phyloP scores from a whole-genome alignment of 2,888 invertebrate species.

The Lordiphosa fenestrarum region DNA sequence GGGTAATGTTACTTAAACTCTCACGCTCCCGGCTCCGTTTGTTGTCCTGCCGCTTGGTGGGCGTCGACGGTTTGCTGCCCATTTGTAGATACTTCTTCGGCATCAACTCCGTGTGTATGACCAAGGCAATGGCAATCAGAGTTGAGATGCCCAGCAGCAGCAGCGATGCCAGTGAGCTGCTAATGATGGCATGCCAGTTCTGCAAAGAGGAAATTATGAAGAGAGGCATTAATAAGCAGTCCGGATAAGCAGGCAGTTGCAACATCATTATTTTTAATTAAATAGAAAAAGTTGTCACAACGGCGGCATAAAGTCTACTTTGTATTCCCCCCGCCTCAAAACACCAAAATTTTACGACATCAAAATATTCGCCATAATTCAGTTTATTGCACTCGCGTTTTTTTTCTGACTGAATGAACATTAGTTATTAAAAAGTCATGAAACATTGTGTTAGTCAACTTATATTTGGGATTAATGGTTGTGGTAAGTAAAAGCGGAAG shows the following conservation, averaged over 20 bases:
- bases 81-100: slow-evolving; percentile 76
- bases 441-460: slow-evolving; percentile 31
- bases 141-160: slow-evolving; percentile 85
- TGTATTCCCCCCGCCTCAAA: slow-evolving; percentile 23
- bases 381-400: slow-evolving; percentile 42
- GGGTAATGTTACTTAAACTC: slow-evolving; percentile 66
- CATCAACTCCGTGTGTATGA: slow-evolving; percentile 79
- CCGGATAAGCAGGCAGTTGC: slow-evolving; percentile 38
- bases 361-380: slow-evolving; percentile 43
- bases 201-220: slow-evolving; percentile 77
- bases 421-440: slow-evolving; percentile 65
- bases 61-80: slow-evolving; percentile 43
- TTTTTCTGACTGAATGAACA: slow-evolving; percentile 23
- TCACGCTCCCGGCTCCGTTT: slow-evolving; percentile 48
- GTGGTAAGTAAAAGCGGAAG: too few relatives aligned
- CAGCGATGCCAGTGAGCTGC: slow-evolving; percentile 84
- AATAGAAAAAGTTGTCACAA: slow-evolving; percentile 62
- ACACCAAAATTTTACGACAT: slow-evolving; percentile 45
- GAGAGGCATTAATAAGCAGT: slow-evolving; percentile 57
- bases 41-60: slow-evolving; percentile 30
- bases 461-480: neutral
- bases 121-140: slow-evolving; percentile 80
- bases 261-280: slow-evolving; percentile 72
- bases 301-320: slow-evolving; percentile 38
- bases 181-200: slow-evolving; percentile 83